Evolutionary conservation across 2,888 invertebrate species (phyloP), one percentile per base, ranked within the genome.

Genomic region (Eupithecia insigniata): DNA sequence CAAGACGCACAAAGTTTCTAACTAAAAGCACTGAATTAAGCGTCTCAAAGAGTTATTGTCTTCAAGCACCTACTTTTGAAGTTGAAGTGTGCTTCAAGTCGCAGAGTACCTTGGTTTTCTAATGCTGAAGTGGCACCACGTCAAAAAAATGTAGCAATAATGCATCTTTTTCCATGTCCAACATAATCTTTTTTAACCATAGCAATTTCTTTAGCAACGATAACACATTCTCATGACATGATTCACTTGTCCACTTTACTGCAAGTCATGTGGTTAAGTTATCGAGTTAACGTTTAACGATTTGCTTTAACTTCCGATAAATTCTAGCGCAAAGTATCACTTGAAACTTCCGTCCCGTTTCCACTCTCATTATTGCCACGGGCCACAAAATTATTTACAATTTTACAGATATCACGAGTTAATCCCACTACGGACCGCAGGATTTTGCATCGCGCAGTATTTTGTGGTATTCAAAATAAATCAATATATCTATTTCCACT

Each of bases 21-120:
- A 64, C 32, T 66, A 60, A 67, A 55, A 66, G 71, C 65, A 36
- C 60, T 66, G 55, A 70, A 62, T 66, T 69, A 77, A 75, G 77
- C 77, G 77, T 72, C 71, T 73, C 70, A 62, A 71, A 74, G 71
- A 75, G 74, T 74, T 62, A 75, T 75, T 79, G 75, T 76, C 76
- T 76, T 70, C 72, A 67, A 76, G 70, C 65, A 75, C 28, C 68
- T 70, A 73, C 70, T 73, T 69, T 36, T 66, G 70, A 77, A 74
- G 73, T 74, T 62, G n/a, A 73, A 76, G 32, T 67, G 69, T 69
- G 72, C 73, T 76, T 78, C 67, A 66, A 70, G 70, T 71, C 65
- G 76, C 73, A 69, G 71, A 76, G 28, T 60, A 60, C 60, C 60
- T 60, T 30, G 60, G 60, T 1, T 60, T 18, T 60, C 60, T 30